These are phyloP conservation scores for Aphelenchoides avenae DNA, from an alignment of 1,140 invertebrate species.

Conservation along the genomic window DNA sequence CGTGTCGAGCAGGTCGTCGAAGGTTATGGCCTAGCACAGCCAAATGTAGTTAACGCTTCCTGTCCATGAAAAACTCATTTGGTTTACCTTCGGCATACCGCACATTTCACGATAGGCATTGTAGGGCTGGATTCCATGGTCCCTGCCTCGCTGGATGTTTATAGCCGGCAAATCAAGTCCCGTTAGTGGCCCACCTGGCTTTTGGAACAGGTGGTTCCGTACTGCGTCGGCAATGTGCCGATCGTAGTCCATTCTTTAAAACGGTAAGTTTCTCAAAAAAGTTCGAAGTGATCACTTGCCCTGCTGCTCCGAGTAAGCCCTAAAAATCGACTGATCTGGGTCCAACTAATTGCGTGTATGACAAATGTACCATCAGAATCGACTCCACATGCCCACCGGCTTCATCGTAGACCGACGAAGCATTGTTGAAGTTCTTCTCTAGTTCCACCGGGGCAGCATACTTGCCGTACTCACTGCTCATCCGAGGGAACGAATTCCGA, in stretches of 20 bases:
- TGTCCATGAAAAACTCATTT: no score
- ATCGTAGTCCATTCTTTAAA: conserved; percentile 52
- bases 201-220: conserved; percentile 55
- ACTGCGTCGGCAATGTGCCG: conserved; percentile 56
- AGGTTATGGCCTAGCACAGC: conserved; percentile 38
- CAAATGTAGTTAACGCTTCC: no score
- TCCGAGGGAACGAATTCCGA: conserved; percentile 49
- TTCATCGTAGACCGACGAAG: conserved; percentile 47
- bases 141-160: conserved; percentile 86
- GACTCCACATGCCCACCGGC: conserved; percentile 50
- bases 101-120: conserved; percentile 48
- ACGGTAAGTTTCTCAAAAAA: neutral
- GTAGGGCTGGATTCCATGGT: conserved; percentile 70
- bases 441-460: conserved; percentile 19
- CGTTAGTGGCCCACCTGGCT: conserved; percentile 54
- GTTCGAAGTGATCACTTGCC: conserved; percentile 15
- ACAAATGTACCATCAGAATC: conserved; percentile 57
- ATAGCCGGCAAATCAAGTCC: conserved; percentile 87
- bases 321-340: no score
- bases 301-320: conserved; percentile 5
- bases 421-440: conserved; percentile 49
- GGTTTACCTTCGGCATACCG: conserved; percentile 22
- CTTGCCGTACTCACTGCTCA: conserved; percentile 46
- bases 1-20: conserved; percentile 48
- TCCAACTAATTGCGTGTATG: no score